These are phyloP conservation scores for Drosophila antonietae DNA, from an alignment of 2,888 invertebrate species.

Conservation along the genomic window DNA sequence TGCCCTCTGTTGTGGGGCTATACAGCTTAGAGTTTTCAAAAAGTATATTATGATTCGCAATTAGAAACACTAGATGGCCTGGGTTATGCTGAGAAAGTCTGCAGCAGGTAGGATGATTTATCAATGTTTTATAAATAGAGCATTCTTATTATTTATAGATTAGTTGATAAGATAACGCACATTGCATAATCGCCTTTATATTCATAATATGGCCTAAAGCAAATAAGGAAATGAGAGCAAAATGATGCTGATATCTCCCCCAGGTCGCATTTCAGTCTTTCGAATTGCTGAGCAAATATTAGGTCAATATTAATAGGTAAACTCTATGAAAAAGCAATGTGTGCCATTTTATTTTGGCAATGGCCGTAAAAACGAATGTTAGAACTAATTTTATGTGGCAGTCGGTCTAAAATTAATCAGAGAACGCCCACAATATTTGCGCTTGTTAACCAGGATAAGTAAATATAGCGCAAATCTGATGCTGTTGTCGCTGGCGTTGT, in stretches of 20 bases:
- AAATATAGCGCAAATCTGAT: conserved; percentile 30
- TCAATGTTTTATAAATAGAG: neutral
- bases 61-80: neutral
- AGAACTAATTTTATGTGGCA: conserved; percentile 49
- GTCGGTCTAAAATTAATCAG: conserved; percentile 62
- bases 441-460: conserved; percentile 15
- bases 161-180: neutral
- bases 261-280: neutral
- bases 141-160: neutral
- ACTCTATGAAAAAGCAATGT: conserved; percentile 1
- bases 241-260: neutral
- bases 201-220: neutral
- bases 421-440: conserved; percentile 1
- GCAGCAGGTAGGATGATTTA: neutral
- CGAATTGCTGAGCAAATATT: conserved; percentile 24
- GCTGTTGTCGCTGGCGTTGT: conserved; percentile 11
- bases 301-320: neutral
- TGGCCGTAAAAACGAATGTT: conserved; percentile 35
- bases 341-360: conserved; percentile 10
- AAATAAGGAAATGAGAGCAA: neutral
- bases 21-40: neutral
- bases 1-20: too few species aligned
- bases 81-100: neutral
- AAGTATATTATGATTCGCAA: neutral
- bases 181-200: neutral